Evolutionary conservation across 2,797 vertebrate species (phyloP).

Genomic region (Sternotherus odoratus): DNA sequence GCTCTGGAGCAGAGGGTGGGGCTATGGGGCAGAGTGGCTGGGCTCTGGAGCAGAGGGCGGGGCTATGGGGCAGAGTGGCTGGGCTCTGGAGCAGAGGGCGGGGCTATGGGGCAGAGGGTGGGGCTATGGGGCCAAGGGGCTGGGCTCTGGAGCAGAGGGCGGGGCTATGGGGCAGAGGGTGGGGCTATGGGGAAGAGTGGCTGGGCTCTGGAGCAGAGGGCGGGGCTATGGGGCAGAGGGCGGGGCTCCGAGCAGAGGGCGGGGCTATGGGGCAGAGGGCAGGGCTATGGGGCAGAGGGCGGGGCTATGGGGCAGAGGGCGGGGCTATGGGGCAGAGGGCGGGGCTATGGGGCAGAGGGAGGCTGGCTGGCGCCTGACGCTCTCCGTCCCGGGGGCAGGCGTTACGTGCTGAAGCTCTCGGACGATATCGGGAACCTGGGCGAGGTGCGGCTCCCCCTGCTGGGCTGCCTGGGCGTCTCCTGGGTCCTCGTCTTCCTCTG

Average conservation of each 20-base stretch:
- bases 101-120: neutral
- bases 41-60: too few species aligned
- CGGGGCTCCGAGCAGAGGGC: neutral
- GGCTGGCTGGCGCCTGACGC: neutral
- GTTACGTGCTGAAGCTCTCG: constrained; percentile 93
- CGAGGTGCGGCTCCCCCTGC: constrained; percentile 92
- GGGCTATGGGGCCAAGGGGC: too few species aligned
- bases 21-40: too few species aligned
- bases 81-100: neutral
- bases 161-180: neutral
- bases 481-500: constrained; percentile 98
- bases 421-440: constrained; percentile 96
- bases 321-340: neutral
- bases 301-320: neutral
- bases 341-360: neutral
- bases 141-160: too few species aligned
- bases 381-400: constrained; percentile 75
- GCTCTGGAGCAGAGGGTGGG: neutral
- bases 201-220: too few species aligned
- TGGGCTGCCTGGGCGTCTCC: constrained; percentile 94
- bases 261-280: neutral
- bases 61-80: too few species aligned
- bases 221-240: too few species aligned
- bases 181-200: too few species aligned
- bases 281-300: neutral